phyloP scores from a whole-genome alignment of 2,888 invertebrate genomes.

The Subacronicta megacephala region DNA sequence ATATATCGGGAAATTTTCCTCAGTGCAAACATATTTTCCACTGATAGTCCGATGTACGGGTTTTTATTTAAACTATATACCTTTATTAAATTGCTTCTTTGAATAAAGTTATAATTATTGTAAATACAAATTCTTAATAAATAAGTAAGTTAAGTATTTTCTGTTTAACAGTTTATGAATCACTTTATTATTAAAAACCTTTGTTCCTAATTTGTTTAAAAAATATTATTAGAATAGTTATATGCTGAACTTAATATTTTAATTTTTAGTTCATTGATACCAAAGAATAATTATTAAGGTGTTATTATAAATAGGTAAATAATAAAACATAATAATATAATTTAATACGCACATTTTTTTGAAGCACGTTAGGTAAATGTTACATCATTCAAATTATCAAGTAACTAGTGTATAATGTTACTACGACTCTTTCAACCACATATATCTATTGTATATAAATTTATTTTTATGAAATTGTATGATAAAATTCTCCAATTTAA shows the following conservation, averaged over 20 bases:
- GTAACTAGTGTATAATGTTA: too few species aligned
- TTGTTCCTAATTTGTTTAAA: neutral
- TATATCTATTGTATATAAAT: conserved; percentile 3
- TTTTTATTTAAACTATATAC: too few species aligned
- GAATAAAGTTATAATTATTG: neutral
- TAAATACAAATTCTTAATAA: neutral
- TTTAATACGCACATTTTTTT: too few species aligned
- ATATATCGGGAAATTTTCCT: too few species aligned
- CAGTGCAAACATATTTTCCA: too few species aligned
- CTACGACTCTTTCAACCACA: too few species aligned
- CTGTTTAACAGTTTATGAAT: neutral
- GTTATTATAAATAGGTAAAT: conserved; percentile 7
- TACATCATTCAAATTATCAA: too few species aligned
- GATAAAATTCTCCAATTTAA: too few species aligned
- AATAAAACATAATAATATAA: neutral
- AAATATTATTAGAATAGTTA: too few species aligned
- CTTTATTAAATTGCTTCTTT: neutral
- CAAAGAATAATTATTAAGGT: conserved; percentile 47
- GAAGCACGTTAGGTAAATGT: too few species aligned
- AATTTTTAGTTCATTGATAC: conserved; percentile 24
- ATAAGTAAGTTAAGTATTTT: too few species aligned
- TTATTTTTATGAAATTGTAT: conserved; percentile 3
- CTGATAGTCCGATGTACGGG: too few species aligned
- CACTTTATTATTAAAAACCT: neutral
- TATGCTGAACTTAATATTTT: neutral